Evolutionary conservation across 2,797 vertebrate genomes (phyloP).

Genomic region (Anguilla pacifica): DNA sequence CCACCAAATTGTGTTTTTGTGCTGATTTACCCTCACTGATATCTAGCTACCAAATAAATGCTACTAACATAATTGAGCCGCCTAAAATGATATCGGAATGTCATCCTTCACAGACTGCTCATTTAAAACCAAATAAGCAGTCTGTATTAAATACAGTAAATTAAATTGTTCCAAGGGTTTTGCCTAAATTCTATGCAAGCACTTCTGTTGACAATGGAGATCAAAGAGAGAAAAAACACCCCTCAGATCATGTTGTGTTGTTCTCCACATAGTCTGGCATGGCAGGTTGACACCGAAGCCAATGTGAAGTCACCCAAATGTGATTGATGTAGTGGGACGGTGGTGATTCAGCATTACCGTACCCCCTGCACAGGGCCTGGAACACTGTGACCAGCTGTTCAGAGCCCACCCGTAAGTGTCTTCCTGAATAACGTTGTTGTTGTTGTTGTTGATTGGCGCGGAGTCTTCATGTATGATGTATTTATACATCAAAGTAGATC

Average conservation of each 20-base stretch:
- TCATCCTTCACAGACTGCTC: too few species aligned
- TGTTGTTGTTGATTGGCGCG: conserved; percentile 88
- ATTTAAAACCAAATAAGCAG: too few species aligned
- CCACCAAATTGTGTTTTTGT: not conserved
- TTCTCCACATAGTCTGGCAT: not conserved
- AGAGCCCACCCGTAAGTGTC: conserved; percentile 93
- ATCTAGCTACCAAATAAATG: too few species aligned
- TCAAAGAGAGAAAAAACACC: not conserved
- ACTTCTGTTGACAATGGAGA: not conserved
- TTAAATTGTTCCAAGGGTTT: not conserved
- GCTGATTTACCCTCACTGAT: too few species aligned
- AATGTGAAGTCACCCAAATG: too few species aligned
- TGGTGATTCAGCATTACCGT: conserved; percentile 34
- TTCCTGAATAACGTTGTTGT: conserved; percentile 95
- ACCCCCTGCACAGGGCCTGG: conserved; percentile 93
- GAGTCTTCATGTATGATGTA: conserved; percentile 97
- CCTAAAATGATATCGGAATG: too few species aligned
- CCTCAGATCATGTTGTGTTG: not conserved
- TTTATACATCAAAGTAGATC: conserved; percentile 89
- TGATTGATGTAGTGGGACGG: not conserved
- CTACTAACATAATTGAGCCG: too few species aligned
- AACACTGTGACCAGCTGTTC: conserved; percentile 96
- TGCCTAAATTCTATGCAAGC: too few species aligned
- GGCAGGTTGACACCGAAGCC: not conserved
- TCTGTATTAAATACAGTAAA: not conserved